phyloP scores from a whole-genome alignment of 2,113 vertebrate genomes.

The Odocoileus hemionus region DNA sequence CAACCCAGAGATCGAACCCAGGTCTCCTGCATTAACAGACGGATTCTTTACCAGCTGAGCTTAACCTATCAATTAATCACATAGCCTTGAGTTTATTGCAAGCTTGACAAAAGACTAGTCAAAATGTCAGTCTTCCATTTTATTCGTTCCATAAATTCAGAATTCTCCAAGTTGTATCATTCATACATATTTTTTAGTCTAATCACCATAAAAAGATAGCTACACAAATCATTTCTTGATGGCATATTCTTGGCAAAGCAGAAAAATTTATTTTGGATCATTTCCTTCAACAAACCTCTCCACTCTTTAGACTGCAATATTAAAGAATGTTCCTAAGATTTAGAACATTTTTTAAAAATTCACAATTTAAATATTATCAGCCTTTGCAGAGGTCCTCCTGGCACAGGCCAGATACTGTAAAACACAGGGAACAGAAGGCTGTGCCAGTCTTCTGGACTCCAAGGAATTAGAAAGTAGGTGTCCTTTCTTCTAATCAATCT shows the following conservation, averaged over 20 bases:
- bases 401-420: neutral
- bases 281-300: neutral
- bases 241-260: neutral
- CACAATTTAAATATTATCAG: neutral
- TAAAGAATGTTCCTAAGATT: neutral
- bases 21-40: fast-evolving
- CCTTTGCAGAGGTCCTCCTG: neutral
- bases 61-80: conserved; percentile 4
- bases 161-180: neutral
- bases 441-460: neutral
- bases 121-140: neutral
- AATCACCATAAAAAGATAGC: neutral
- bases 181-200: neutral
- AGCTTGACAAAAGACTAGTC: neutral
- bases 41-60: neutral
- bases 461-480: neutral
- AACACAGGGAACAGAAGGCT: neutral
- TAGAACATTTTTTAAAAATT: neutral
- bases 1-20: neutral
- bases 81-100: neutral
- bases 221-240: neutral
- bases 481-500: neutral
- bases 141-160: neutral
- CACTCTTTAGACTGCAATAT: neutral
- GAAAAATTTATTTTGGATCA: neutral